Evolutionary conservation across 2,113 vertebrate species (phyloP).

Genomic region (Motacilla tschutschensis): DNA sequence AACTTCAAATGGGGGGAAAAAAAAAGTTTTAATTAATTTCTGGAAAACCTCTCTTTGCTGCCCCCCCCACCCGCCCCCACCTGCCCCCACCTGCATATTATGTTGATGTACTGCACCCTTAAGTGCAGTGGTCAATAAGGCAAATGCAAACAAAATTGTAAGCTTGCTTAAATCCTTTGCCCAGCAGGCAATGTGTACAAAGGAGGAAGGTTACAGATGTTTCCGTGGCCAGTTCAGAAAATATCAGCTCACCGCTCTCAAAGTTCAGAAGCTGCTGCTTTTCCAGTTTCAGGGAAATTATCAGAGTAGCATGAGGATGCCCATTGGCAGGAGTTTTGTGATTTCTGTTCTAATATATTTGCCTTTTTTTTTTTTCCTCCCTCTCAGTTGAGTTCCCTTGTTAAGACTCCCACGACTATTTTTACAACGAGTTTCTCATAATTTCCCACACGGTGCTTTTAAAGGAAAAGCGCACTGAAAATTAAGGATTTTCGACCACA

Average conservation of each 20-base stretch:
- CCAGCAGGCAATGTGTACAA: slow-evolving; percentile 3
- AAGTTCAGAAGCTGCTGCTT: slow-evolving; percentile 24
- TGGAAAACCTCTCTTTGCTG: slow-evolving; percentile 15
- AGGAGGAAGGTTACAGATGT: slow-evolving; percentile 37
- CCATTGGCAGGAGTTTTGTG: background rate
- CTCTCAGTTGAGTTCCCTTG: background rate
- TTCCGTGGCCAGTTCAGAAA: slow-evolving; percentile 4
- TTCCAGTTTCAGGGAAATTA: slow-evolving; percentile 12
- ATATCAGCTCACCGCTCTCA: slow-evolving; percentile 18
- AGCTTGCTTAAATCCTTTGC: slow-evolving; percentile 33
- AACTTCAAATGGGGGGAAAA: slow-evolving; percentile 35
- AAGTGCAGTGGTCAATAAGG: slow-evolving; percentile 49
- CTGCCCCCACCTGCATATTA: background rate
- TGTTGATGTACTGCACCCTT: slow-evolving; percentile 27
- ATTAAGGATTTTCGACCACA: background rate
- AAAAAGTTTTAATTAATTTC: slow-evolving; percentile 68
- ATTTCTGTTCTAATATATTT: background rate
- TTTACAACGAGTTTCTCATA: background rate
- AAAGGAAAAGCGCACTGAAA: slow-evolving; percentile 12
- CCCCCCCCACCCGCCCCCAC: no score
- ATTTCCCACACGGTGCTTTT: background rate
- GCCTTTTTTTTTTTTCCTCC: background rate
- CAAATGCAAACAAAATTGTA: slow-evolving; percentile 50
- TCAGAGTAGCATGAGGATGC: background rate
- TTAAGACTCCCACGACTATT: background rate